Conservation (phyloP, 2,888 invertebrate species). For the Drosophila peninsularis region DNA sequence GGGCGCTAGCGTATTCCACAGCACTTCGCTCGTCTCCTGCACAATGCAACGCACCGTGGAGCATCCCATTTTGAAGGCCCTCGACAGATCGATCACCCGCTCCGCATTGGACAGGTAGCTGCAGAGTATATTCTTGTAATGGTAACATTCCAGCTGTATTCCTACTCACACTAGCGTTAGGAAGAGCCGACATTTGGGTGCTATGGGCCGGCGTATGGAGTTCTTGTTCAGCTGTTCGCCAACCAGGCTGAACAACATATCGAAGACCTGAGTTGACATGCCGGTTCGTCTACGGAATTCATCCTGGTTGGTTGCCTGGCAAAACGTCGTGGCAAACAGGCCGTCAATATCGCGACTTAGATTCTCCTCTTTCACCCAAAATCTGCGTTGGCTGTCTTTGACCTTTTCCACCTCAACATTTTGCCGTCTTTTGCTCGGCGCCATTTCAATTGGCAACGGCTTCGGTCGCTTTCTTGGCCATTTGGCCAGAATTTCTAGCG, state of each 20-base stretch:
- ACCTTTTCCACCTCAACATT: too few species aligned
- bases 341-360: slow-evolving; percentile 20
- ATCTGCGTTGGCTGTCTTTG: background rate
- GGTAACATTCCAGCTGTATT: background rate
- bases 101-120: slow-evolving; percentile 33
- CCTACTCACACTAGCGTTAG: slow-evolving; percentile 32
- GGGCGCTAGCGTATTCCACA: slow-evolving; percentile 26
- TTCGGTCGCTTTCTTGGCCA: background rate
- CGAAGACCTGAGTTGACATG: slow-evolving; percentile 37
- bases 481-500: slow-evolving; percentile 1
- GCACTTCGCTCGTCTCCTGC: slow-evolving; percentile 29
- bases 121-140: background rate
- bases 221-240: slow-evolving; percentile 38
- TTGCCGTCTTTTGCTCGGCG: background rate
- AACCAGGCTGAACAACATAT: slow-evolving; percentile 32
- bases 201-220: slow-evolving; percentile 23
- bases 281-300: slow-evolving; percentile 18
- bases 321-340: slow-evolving; percentile 16
- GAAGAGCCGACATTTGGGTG: slow-evolving; percentile 26
- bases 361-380: slow-evolving; percentile 30
- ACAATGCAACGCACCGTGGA: slow-evolving; percentile 35
- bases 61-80: slow-evolving; percentile 26
- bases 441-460: background rate
- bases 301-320: slow-evolving; percentile 1
- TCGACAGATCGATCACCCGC: slow-evolving; percentile 17